Evolutionary conservation across 2,113 vertebrate species (phyloP).

Genomic region (Stegastes partitus): DNA sequence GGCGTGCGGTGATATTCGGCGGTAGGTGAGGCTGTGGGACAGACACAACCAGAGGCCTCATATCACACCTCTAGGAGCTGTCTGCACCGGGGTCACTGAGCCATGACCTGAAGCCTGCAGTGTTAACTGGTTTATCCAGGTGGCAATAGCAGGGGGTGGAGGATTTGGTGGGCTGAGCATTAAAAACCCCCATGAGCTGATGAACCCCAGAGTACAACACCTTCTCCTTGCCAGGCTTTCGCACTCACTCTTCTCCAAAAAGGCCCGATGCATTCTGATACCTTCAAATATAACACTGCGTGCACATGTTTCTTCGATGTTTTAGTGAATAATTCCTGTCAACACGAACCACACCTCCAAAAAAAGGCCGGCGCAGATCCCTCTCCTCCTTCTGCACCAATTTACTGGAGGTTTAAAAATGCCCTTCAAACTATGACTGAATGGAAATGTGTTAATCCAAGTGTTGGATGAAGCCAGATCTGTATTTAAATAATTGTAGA

Average conservation of each 20-base stretch:
- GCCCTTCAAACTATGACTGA: slow-evolving; percentile 1
- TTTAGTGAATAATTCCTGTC: slow-evolving; percentile 2
- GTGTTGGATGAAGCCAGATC: slow-evolving; percentile 7
- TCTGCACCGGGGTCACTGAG: slow-evolving; percentile 66
- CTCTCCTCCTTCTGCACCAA: not conserved
- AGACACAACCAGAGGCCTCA: slow-evolving; percentile 73
- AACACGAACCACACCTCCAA: not conserved
- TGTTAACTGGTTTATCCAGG: slow-evolving; percentile 83
- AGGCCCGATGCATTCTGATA: slow-evolving; percentile 30
- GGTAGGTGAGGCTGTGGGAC: slow-evolving; percentile 63
- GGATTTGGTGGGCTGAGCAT: slow-evolving; percentile 61
- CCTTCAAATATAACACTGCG: slow-evolving; percentile 35
- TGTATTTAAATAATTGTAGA: not conserved
- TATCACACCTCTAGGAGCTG: slow-evolving; percentile 82
- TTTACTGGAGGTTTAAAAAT: slow-evolving; percentile 17
- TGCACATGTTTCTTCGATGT: slow-evolving; percentile 21
- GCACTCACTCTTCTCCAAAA: slow-evolving; percentile 23
- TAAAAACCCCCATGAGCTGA: slow-evolving; percentile 62
- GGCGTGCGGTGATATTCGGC: slow-evolving; percentile 72
- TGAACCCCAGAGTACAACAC: slow-evolving; percentile 62
- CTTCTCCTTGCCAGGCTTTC: slow-evolving; percentile 53
- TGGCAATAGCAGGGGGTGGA: slow-evolving; percentile 70
- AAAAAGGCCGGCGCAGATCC: not conserved
- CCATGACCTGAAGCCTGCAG: slow-evolving; percentile 74
- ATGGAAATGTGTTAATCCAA: slow-evolving; percentile 3